Percentiles rank a stretch among this genome's conserved stretches.
phyloP scores from a whole-genome alignment of 2,113 vertebrate genomes.

The Ceyx margarethae region DNA sequence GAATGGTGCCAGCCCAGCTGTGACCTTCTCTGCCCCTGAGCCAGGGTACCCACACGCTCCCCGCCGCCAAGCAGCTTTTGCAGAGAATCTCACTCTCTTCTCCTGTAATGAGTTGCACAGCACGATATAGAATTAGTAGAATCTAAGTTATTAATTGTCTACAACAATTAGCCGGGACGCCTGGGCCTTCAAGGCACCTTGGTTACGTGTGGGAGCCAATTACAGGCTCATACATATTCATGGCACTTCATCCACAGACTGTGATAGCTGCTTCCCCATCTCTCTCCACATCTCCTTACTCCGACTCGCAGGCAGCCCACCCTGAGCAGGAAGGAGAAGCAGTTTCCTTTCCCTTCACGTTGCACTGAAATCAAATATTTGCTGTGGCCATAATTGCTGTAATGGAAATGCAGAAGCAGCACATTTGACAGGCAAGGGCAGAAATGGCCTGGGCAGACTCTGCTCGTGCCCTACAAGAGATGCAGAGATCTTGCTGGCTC shows the following conservation, averaged over 20 bases:
- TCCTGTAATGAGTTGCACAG: slow-evolving; percentile 57
- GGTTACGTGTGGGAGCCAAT: slow-evolving; percentile 62
- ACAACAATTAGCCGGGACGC: slow-evolving; percentile 74
- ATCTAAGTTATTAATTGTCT: slow-evolving; percentile 79
- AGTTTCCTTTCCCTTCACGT: neutral
- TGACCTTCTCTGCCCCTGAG: slow-evolving; percentile 19
- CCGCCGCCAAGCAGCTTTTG: neutral
- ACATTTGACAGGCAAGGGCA: neutral
- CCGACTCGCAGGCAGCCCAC: neutral
- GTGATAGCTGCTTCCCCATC: neutral
- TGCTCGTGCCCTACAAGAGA: neutral
- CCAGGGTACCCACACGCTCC: neutral
- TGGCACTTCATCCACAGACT: slow-evolving; percentile 9
- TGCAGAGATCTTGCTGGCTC: neutral
- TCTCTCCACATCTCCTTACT: neutral
- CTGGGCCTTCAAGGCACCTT: slow-evolving; percentile 62
- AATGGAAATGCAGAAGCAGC: neutral
- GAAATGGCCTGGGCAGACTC: neutral
- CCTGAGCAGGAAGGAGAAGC: neutral
- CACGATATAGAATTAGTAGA: slow-evolving; percentile 51
- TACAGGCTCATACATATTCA: slow-evolving; percentile 70
- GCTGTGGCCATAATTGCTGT: neutral
- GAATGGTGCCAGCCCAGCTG: neutral
- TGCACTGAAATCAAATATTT: slow-evolving; percentile 34
- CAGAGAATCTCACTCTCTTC: neutral